Evolutionary conservation across 2,113 vertebrate genomes (phyloP).

Genomic region (Varanus komodoensis): DNA sequence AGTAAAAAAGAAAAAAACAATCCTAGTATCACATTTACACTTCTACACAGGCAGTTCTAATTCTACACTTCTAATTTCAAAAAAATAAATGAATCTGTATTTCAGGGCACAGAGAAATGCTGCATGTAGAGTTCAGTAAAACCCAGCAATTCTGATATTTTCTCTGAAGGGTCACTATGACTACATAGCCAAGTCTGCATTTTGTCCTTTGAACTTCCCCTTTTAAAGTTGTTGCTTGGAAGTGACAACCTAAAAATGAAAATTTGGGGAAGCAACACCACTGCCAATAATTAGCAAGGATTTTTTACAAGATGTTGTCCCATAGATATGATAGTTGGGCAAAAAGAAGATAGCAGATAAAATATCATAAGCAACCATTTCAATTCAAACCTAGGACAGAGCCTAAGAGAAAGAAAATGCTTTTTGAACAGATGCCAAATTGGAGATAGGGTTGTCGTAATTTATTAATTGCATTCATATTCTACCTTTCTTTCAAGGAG

Average conservation of each 20-base stretch:
- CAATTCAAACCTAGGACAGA: neutral
- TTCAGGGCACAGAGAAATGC: neutral
- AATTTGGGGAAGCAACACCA: neutral
- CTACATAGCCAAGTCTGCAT: no score
- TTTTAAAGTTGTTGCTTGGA: neutral
- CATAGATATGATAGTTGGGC: neutral
- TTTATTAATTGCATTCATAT: neutral
- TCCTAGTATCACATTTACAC: neutral
- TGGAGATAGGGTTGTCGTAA: neutral
- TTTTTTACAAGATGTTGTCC: neutral
- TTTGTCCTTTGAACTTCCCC: neutral
- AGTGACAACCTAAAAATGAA: neutral
- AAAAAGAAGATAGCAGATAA: neutral
- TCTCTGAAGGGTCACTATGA: neutral
- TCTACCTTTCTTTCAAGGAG: neutral
- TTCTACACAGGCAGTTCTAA: neutral
- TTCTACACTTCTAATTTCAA: neutral
- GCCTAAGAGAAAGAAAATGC: neutral
- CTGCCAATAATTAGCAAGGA: neutral
- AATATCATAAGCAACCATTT: neutral
- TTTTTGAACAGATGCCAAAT: neutral
- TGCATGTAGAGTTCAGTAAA: neutral
- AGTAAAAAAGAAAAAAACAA: neutral
- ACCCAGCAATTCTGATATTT: neutral
- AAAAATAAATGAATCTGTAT: neutral